A percentile compares a stretch with the other conserved stretches of the same genome.
phyloP scores from a whole-genome alignment of 2,113 vertebrate species.

The Cairina moschata region DNA sequence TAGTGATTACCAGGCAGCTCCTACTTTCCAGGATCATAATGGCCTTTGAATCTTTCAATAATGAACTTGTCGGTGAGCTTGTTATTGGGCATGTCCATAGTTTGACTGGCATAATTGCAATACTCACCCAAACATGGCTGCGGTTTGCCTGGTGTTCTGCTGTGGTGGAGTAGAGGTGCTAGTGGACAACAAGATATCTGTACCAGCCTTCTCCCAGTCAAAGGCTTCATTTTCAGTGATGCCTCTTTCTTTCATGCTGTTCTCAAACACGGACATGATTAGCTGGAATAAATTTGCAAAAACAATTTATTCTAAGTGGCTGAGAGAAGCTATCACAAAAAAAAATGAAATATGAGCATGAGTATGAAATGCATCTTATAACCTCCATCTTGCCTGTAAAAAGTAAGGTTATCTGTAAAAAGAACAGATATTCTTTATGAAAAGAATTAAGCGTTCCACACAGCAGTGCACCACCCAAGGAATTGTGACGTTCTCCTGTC shows the following conservation, averaged over 20 bases:
- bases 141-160: conserved; percentile 94
- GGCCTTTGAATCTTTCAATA: not conserved
- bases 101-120: not conserved
- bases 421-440: not conserved
- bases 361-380: not conserved
- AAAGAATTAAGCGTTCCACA: not conserved
- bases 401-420: not conserved
- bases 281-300: conserved; percentile 79
- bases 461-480: not conserved
- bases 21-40: not conserved
- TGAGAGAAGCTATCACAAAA: not conserved
- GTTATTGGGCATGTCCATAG: not conserved
- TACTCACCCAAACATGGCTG: conserved; percentile 97
- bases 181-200: conserved; percentile 88
- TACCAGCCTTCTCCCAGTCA: conserved; percentile 96
- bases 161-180: conserved; percentile 92
- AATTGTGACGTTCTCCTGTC: not conserved
- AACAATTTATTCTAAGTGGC: not conserved
- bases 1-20: not conserved
- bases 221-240: conserved; percentile 97
- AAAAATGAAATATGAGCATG: not conserved
- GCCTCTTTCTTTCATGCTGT: conserved; percentile 97
- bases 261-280: conserved; percentile 98
- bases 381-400: not conserved
- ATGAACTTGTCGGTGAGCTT: not conserved